Evolutionary conservation across 2,797 vertebrate species (phyloP).

Genomic region (Liasis olivaceus): DNA sequence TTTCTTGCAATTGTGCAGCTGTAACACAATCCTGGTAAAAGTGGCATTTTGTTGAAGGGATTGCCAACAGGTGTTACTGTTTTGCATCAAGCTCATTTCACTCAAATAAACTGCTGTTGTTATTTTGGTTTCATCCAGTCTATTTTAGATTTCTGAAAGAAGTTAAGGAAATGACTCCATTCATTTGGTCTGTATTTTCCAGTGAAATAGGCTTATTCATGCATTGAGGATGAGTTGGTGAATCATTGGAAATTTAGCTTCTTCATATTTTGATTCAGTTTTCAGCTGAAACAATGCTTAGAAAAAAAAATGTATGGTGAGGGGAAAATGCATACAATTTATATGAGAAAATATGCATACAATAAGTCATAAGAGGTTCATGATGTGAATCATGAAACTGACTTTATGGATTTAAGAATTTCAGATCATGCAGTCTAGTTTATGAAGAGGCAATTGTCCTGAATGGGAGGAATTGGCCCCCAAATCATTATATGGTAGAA

Average conservation of each 20-base stretch:
- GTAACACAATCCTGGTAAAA: not conserved
- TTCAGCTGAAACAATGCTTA: not conserved
- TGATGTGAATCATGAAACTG: not conserved
- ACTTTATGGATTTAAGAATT: not conserved
- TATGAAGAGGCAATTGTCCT: not conserved
- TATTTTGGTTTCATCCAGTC: slow-evolving; percentile 22
- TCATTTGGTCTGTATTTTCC: not conserved
- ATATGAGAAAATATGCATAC: not conserved
- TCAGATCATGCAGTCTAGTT: not conserved
- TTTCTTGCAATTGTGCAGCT: not conserved
- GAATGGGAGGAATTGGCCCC: not conserved
- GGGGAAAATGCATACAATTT: not conserved
- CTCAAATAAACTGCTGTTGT: not conserved
- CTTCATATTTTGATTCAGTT: not conserved
- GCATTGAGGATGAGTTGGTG: not conserved
- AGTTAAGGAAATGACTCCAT: not conserved
- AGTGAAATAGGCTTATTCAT: not conserved
- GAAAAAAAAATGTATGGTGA: not conserved
- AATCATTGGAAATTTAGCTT: not conserved
- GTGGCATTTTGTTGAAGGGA: not conserved
- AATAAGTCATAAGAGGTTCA: not conserved
- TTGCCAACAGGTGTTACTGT: not conserved
- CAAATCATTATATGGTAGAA: not conserved
- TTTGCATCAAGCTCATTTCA: not conserved
- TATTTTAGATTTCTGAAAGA: not conserved